These are phyloP conservation scores for Bedellia somnulentella DNA, from an alignment of 2,888 invertebrate species.

Conservation along the genomic window DNA sequence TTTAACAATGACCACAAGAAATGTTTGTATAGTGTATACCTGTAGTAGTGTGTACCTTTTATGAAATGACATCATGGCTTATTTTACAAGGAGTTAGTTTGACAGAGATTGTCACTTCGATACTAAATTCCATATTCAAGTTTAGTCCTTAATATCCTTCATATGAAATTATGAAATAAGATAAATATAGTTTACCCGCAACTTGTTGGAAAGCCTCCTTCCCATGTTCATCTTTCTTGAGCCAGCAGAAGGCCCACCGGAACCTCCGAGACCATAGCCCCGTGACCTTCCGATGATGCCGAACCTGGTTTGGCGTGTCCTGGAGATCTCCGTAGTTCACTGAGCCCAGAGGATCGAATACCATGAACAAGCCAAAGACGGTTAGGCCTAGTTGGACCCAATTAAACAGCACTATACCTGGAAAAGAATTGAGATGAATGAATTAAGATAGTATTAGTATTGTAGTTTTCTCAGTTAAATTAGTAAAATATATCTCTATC, in stretches of 20 bases:
- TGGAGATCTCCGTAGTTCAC: conserved; percentile 64
- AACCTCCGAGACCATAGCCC: conserved; percentile 75
- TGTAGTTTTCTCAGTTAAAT: too few species aligned
- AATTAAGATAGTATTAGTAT: too few species aligned
- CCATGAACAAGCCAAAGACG: conserved; percentile 73
- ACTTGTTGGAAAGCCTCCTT: conserved; percentile 79
- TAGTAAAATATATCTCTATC: too few species aligned
- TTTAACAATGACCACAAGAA: too few species aligned
- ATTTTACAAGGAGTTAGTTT: too few species aligned
- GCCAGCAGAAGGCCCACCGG: conserved; percentile 74
- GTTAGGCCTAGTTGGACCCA: conserved; percentile 78
- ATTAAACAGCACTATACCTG: conserved; percentile 76
- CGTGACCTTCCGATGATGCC: conserved; percentile 70
- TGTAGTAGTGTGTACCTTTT: too few species aligned
- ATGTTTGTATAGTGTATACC: too few species aligned
- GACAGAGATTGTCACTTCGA: too few species aligned
- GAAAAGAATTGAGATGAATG: too few species aligned
- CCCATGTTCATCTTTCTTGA: conserved; percentile 73
- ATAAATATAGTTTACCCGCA: conserved; percentile 55
- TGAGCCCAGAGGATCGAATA: conserved; percentile 82
- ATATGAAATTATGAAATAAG: background rate
- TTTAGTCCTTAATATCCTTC: too few species aligned
- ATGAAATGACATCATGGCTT: too few species aligned
- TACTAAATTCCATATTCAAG: too few species aligned
- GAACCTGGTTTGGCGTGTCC: conserved; percentile 66